phyloP scores from a whole-genome alignment of 1,140 invertebrate species.

The Gryllus bimaculatus region DNA sequence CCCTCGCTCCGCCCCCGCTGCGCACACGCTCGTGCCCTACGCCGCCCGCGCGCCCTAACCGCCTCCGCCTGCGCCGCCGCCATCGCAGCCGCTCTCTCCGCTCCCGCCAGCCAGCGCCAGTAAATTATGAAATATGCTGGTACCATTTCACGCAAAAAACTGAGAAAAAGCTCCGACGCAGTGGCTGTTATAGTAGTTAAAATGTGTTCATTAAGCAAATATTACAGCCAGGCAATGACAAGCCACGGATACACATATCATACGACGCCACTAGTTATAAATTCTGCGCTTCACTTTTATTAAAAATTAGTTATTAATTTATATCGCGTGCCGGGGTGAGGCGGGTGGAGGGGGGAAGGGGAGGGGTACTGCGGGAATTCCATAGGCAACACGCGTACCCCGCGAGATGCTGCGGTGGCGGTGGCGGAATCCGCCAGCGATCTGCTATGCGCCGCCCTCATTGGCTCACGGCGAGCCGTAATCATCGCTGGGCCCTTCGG shows the following conservation, averaged over 20 bases:
- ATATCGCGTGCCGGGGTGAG: background rate
- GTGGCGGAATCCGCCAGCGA: too few species aligned
- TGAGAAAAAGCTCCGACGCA: background rate
- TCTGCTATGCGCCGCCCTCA: too few species aligned
- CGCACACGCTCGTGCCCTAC: background rate
- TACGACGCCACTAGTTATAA: background rate
- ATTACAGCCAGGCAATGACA: constrained; percentile 1
- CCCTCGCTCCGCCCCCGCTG: too few species aligned
- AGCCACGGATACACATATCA: constrained; percentile 3
- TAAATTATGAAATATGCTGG: constrained; percentile 5
- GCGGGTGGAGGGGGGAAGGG: too few species aligned
- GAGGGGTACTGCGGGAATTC: too few species aligned
- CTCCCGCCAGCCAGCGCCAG: background rate
- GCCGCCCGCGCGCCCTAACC: too few species aligned
- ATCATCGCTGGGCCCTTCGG: too few species aligned
- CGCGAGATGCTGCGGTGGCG: too few species aligned
- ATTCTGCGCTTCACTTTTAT: constrained; percentile 4
- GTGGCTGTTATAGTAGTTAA: background rate
- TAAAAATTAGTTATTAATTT: constrained; percentile 6
- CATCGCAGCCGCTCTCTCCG: background rate
- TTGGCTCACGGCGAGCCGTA: too few species aligned
- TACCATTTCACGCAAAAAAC: background rate
- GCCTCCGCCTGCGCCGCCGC: too few species aligned
- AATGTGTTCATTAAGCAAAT: constrained; percentile 5
- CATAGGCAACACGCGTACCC: too few species aligned